Conservation (phyloP, 2,888 invertebrate genomes). For the Lacanobia oleracea region DNA sequence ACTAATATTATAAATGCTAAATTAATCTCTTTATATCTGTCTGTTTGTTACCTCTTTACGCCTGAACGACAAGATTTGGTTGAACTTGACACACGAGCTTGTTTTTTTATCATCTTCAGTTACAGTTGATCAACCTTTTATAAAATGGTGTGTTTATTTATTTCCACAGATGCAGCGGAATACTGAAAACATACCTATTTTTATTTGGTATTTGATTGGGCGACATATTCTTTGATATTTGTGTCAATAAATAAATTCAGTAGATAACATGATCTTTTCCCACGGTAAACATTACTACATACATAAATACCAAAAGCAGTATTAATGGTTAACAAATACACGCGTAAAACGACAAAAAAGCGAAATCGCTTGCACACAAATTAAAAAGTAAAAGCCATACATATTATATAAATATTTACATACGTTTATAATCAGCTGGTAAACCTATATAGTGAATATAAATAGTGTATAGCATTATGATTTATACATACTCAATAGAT, state of each 20-base stretch:
- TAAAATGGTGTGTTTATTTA: no score
- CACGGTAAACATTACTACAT: constrained; percentile 15
- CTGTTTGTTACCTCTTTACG: no score
- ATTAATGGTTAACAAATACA: constrained; percentile 52
- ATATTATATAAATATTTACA: constrained; percentile 51
- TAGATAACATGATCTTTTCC: constrained; percentile 7
- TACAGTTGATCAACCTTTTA: no score
- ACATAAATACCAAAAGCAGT: constrained; percentile 41
- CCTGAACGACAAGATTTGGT: no score
- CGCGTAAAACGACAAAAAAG: constrained; percentile 61
- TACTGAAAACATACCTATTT: background rate
- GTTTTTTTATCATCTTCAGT: no score
- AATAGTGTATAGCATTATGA: constrained; percentile 28
- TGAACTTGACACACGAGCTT: no score
- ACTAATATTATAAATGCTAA: no score
- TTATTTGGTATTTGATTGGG: background rate
- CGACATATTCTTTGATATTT: background rate
- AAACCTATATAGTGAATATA: constrained; percentile 43
- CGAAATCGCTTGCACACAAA: constrained; percentile 56
- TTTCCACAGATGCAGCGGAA: no score
- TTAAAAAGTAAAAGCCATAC: constrained; percentile 52
- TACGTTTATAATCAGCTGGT: constrained; percentile 32
- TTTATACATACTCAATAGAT: constrained; percentile 25
- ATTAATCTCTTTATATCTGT: no score
- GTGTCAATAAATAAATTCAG: background rate